phyloP scores from a whole-genome alignment of 1,140 invertebrate species.

The Charaxes varanes region DNA sequence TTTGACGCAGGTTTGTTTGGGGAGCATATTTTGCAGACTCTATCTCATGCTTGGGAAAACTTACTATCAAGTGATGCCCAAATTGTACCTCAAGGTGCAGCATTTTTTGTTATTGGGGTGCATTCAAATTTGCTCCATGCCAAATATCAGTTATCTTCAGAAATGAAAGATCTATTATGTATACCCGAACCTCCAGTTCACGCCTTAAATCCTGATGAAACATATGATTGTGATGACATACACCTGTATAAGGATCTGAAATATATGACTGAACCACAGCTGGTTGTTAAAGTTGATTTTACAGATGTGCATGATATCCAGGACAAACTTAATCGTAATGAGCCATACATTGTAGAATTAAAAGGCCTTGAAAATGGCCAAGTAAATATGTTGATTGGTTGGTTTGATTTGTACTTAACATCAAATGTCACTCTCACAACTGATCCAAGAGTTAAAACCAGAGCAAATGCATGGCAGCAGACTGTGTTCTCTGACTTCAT shows the following conservation, averaged over 20 bases:
- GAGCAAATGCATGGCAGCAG: conserved; percentile 84
- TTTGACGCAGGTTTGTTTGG: conserved; percentile 88
- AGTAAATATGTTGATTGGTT: conserved; percentile 79
- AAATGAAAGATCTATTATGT: conserved; percentile 53
- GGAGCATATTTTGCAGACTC: conserved; percentile 79
- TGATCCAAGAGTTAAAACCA: conserved; percentile 63
- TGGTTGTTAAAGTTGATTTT: conserved; percentile 79
- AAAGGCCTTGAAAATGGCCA: conserved; percentile 65
- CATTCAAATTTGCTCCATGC: conserved; percentile 64
- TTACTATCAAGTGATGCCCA: conserved; percentile 71
- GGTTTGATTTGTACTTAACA: conserved; percentile 85
- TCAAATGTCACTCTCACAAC: conserved; percentile 76
- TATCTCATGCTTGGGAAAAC: conserved; percentile 80
- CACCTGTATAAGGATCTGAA: conserved; percentile 72
- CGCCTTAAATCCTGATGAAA: conserved; percentile 49
- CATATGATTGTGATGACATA: conserved; percentile 83
- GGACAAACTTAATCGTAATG: conserved; percentile 51
- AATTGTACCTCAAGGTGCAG: conserved; percentile 78
- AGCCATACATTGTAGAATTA: conserved; percentile 48
- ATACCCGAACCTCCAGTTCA: conserved; percentile 49
- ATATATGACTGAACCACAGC: conserved; percentile 75
- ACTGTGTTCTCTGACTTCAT: conserved; percentile 77
- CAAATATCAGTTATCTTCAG: conserved; percentile 53
- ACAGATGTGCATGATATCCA: conserved; percentile 75
- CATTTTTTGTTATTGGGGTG: conserved; percentile 77